phyloP scores from a whole-genome alignment of 2,113 vertebrate species.

The Corapipo altera region DNA sequence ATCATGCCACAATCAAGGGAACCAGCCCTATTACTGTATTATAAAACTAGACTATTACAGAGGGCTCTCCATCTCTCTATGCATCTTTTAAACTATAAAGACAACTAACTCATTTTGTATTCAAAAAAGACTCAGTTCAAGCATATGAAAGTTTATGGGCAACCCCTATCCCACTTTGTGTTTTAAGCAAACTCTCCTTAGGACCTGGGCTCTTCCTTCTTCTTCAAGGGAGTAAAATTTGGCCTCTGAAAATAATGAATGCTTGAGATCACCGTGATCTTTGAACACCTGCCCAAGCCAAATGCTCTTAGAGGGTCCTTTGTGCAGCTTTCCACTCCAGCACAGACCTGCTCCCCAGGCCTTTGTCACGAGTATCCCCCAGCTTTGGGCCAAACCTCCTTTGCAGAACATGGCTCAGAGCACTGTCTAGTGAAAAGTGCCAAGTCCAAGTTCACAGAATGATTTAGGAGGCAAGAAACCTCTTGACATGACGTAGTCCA shows the following conservation, averaged over 20 bases:
- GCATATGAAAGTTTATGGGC: not conserved
- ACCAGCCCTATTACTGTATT: conserved; percentile 52
- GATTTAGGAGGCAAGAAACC: not conserved
- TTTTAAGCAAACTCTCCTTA: not conserved
- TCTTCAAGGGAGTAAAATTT: not conserved
- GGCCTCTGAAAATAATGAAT: not conserved
- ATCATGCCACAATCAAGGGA: conserved; percentile 35
- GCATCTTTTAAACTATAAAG: not conserved
- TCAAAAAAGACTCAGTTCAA: not conserved
- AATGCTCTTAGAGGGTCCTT: not conserved
- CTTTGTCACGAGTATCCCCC: not conserved
- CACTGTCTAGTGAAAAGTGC: not conserved
- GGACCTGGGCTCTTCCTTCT: not conserved
- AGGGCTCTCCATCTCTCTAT: not conserved
- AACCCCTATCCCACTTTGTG: not conserved
- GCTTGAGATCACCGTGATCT: not conserved
- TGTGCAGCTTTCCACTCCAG: not conserved
- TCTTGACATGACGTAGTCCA: not conserved
- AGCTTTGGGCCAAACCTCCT: not conserved
- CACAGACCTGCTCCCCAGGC: not conserved
- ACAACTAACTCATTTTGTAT: not conserved
- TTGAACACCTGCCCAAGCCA: not conserved
- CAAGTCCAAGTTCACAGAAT: not conserved
- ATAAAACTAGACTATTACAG: conserved; percentile 46
- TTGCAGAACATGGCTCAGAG: not conserved